phyloP scores from a whole-genome alignment of 1,140 invertebrate species.

The Dufourea novaeangliae region DNA sequence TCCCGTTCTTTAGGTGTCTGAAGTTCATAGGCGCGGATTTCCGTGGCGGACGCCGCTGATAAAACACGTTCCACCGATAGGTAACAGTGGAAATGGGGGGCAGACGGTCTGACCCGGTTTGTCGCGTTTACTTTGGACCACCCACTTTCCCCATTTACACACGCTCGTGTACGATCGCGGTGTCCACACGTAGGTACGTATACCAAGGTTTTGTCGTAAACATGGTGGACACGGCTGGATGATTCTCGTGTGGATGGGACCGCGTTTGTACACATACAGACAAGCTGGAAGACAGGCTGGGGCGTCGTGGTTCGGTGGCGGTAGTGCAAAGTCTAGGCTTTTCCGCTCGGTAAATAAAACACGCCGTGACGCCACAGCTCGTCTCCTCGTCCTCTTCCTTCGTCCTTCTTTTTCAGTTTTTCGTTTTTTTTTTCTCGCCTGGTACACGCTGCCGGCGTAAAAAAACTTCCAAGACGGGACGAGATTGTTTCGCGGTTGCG shows the following conservation, averaged over 20 bases:
- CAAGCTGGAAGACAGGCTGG: constrained; percentile 25
- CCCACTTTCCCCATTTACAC: constrained; percentile 19
- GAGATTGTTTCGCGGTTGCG: constrained; percentile 48
- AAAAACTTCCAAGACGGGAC: constrained; percentile 9
- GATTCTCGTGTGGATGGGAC: neutral
- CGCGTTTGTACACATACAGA: constrained; percentile 33
- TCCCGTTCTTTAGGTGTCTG: neutral
- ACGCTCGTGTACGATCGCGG: neutral
- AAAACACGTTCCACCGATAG: constrained; percentile 1
- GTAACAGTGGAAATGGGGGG: neutral
- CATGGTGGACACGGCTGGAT: neutral
- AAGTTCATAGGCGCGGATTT: neutral
- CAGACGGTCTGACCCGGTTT: constrained; percentile 52
- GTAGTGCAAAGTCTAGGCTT: constrained; percentile 56
- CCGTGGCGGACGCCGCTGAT: neutral
- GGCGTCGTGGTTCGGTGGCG: constrained; percentile 27
- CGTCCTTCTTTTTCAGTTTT: neutral
- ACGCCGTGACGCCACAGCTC: constrained; percentile 27
- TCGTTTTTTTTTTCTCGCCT: constrained; percentile 10
- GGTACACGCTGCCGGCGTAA: neutral
- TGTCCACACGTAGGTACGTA: too few species aligned
- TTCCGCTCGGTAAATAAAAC: constrained; percentile 55
- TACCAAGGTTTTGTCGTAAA: constrained; percentile 20
- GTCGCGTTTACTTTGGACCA: constrained; percentile 38
- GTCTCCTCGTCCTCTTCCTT: neutral